Evolutionary conservation across 2,113 vertebrate genomes (phyloP).

Genomic region (Strix aluco): DNA sequence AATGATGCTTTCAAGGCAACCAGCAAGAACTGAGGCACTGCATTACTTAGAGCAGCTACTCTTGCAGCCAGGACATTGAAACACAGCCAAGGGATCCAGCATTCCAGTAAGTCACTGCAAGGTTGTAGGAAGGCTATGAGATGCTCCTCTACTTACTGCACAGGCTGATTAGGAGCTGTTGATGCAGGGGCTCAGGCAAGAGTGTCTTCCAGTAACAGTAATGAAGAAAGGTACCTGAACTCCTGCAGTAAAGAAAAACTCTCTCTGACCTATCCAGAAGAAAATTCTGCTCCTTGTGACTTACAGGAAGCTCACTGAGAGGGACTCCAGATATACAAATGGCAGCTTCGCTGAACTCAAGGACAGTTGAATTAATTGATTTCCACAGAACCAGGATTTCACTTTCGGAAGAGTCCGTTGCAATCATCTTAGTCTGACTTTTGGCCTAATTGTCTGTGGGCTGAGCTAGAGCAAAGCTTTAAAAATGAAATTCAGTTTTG

Average conservation of each 20-base stretch:
- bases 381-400: background rate
- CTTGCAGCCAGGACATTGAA: background rate
- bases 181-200: background rate
- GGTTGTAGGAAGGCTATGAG: background rate
- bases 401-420: background rate
- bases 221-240: background rate
- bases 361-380: background rate
- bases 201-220: background rate
- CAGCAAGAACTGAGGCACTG: background rate
- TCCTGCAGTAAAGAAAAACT: background rate
- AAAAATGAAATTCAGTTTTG: background rate
- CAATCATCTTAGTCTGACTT: background rate
- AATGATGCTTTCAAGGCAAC: background rate
- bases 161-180: background rate
- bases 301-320: background rate
- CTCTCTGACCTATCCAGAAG: background rate
- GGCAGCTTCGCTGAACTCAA: background rate
- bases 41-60: background rate
- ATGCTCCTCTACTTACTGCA: background rate
- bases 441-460: background rate
- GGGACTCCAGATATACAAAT: background rate
- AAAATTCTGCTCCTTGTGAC: background rate
- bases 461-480: background rate
- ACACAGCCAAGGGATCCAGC: background rate
- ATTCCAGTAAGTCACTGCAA: background rate